phyloP scores from a whole-genome alignment of 1,140 invertebrate genomes.

The Muscidifurax raptorellus region DNA sequence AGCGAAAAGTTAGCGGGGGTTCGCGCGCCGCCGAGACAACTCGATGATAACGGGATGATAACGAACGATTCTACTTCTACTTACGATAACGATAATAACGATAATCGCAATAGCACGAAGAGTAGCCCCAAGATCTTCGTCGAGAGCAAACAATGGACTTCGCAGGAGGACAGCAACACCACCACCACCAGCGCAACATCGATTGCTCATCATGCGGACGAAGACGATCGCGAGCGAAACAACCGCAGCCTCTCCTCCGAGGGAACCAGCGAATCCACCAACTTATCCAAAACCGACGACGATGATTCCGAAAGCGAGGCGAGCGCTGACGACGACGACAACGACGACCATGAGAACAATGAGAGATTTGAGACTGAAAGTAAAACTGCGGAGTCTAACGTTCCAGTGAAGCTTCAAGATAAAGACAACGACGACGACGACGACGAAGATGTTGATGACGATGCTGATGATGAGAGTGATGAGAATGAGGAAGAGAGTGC shows the following conservation, averaged over 20 bases:
- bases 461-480: constrained; percentile 4
- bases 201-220: no score
- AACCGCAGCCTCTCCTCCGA: constrained; percentile 21
- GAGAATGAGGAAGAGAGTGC: constrained; percentile 2
- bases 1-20: constrained; percentile 51
- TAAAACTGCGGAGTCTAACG: background rate
- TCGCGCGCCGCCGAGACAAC: constrained; percentile 3
- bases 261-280: constrained; percentile 29
- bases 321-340: constrained; percentile 7
- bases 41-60: constrained; percentile 38
- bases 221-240: constrained; percentile 34
- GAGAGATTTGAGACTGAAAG: constrained; percentile 51
- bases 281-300: constrained; percentile 10
- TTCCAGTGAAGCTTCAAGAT: background rate
- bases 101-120: constrained; percentile 38
- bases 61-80: constrained; percentile 26
- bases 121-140: constrained; percentile 24
- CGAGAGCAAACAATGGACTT: constrained; percentile 31
- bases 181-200: constrained; percentile 35
- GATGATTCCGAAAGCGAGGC: constrained; percentile 24
- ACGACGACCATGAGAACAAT: constrained; percentile 3
- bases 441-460: background rate
- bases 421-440: background rate
- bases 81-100: constrained; percentile 46
- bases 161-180: constrained; percentile 7